Evolutionary conservation across 1,140 invertebrate genomes (phyloP).

Genomic region (Prorops nasuta): DNA sequence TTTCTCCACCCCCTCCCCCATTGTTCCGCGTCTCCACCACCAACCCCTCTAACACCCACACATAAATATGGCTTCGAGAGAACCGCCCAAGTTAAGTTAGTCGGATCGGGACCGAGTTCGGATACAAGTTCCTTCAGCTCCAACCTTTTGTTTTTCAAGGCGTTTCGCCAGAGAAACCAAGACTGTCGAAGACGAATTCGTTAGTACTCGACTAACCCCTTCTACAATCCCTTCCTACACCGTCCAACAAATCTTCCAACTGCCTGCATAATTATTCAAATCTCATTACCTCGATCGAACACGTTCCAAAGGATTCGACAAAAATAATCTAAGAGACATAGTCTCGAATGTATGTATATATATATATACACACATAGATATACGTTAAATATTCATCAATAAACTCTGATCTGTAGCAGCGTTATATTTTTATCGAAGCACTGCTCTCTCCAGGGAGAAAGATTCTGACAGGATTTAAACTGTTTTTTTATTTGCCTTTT

Average conservation of each 20-base stretch:
- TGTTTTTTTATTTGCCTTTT: too few relatives aligned
- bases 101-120: constrained; percentile 17
- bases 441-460: too few relatives aligned
- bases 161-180: too few relatives aligned
- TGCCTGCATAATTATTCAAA: constrained; percentile 29
- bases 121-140: constrained; percentile 34
- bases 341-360: too few relatives aligned
- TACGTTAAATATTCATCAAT: too few relatives aligned
- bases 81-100: constrained; percentile 25
- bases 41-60: constrained; percentile 16
- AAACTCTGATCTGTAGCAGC: too few relatives aligned
- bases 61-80: constrained; percentile 37
- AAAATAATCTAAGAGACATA: too few relatives aligned
- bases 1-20: constrained; percentile 10
- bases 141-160: constrained; percentile 30
- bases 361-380: too few relatives aligned
- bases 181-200: constrained; percentile 26
- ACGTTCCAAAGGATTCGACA: too few relatives aligned
- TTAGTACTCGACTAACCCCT: too few relatives aligned
- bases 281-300: constrained; percentile 24
- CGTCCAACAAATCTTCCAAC: constrained; percentile 2
- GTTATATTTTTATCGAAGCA: too few relatives aligned
- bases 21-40: constrained; percentile 6
- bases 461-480: too few relatives aligned
- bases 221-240: constrained; percentile 19